Evolutionary conservation across 2,888 invertebrate genomes (phyloP).

Genomic region (Pseudococcus longispinus): DNA sequence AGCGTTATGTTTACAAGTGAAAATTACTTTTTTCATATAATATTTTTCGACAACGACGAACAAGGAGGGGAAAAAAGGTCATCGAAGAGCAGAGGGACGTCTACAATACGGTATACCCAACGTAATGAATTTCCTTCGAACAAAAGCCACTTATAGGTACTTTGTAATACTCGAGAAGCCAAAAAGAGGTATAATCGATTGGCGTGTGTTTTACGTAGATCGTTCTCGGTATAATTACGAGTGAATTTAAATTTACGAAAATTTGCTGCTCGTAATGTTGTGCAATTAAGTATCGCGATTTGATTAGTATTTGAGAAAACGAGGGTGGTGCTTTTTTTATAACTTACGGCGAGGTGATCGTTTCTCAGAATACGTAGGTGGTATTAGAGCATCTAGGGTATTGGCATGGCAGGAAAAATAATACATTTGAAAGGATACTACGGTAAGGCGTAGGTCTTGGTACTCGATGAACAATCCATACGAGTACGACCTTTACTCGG

Average conservation of each 20-base stretch:
- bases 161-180: not conserved
- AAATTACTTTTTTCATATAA: slow-evolving; percentile 16
- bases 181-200: not conserved
- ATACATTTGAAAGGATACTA: not conserved
- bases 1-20: not conserved
- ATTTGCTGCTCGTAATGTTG: not conserved
- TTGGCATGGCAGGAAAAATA: not conserved
- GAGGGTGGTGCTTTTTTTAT: not conserved
- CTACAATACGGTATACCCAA: not conserved
- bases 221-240: not conserved
- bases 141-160: not conserved
- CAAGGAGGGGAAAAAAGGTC: not conserved
- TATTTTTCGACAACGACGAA: not conserved
- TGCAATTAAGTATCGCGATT: not conserved
- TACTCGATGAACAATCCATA: not conserved
- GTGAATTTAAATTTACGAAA: not conserved
- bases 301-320: not conserved
- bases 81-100: not conserved
- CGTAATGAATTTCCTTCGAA: not conserved
- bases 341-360: not conserved
- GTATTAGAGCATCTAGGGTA: not conserved
- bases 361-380: not conserved
- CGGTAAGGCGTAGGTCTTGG: not conserved
- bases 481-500: not conserved
- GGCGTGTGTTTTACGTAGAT: too few species aligned